phyloP scores from a whole-genome alignment of 1,140 invertebrate genomes.

The Pogonus chalceus region DNA sequence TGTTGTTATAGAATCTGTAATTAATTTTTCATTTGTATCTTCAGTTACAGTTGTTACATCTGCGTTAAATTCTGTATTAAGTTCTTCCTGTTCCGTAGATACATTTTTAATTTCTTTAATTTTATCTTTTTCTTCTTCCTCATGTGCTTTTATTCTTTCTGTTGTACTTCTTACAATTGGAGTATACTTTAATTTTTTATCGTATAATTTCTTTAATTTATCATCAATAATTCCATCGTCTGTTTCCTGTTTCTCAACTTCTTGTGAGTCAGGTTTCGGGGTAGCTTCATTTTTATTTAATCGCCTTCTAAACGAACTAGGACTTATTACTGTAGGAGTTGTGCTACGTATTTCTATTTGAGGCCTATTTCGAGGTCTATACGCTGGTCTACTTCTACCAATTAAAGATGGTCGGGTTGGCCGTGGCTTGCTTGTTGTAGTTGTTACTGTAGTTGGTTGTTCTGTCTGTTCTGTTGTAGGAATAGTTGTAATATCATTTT shows the following conservation, averaged over 20 bases:
- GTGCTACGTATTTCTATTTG: neutral
- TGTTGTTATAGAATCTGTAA: neutral
- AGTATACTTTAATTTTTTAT: constrained; percentile 12
- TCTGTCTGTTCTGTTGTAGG: neutral
- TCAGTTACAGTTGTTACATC: neutral
- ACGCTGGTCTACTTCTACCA: neutral
- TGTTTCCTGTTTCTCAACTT: constrained; percentile 1
- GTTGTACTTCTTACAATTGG: constrained; percentile 9
- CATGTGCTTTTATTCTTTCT: constrained; percentile 13
- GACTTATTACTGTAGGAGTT: neutral
- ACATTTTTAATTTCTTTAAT: constrained; percentile 1
- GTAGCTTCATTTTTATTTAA: neutral
- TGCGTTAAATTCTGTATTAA: neutral
- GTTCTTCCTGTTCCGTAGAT: too few relatives aligned
- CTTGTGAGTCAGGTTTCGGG: neutral
- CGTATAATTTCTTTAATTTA: constrained; percentile 14
- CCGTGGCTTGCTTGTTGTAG: neutral
- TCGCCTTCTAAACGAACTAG: too few relatives aligned
- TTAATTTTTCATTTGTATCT: neutral
- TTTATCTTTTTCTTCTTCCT: constrained; percentile 1
- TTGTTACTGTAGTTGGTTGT: neutral
- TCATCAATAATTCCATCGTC: constrained; percentile 9
- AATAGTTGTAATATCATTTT: neutral
- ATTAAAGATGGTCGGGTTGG: neutral
- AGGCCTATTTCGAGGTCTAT: neutral